Evolutionary conservation across 1,140 invertebrate species (phyloP), one percentile per base, ranked within the genome.

Genomic region (Mactra quadrangularis): DNA sequence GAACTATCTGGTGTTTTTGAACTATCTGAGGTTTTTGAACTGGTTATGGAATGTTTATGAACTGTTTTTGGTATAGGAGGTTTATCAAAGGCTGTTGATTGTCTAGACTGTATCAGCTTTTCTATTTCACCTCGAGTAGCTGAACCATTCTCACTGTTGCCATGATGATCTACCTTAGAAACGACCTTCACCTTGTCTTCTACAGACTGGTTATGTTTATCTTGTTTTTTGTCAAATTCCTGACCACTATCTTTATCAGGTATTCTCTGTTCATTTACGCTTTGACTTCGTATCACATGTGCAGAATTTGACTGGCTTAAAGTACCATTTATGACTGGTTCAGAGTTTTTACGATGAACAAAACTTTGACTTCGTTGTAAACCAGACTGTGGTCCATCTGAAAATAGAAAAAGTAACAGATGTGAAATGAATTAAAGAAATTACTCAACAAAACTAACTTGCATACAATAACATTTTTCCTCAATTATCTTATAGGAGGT

Each of bases 321-420:
- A 27, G 11, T 45, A n/a, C 77, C 66, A 50, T 59, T 81, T 4
- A 15, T 38, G 52, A 71, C 38, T 68, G 77, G 62, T 71, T 81
- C 66, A n/a, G 64, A 71, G 33, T 64, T 59, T 60, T 53, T 81
- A 19, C 33, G 64, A 11, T 41, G 47, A 45, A 81, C 52, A 60
- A 81, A 81, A 60, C 77, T 81, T 35, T 81, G 77, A 35, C 77
- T 81, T 70, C 77, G 35, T 31, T 71, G 64, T n/a, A 81, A 45
- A 45, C 64, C 64, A 47, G 52, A 17, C 29, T 33, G 33, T 27
- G 45, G 9, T 60, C 77, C 77, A 45, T 81, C 77, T 81, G 77
- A 60, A 81, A 81, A 19, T 6, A 68, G 9, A 60, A 72, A 35
- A 57, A 72, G 35, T 35, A 59, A 47, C 45, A 9, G 19, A 47